Base-by-base conservation (phyloP, 1,140 invertebrate genomes). In the Drosophila punjabiensis region DNA sequence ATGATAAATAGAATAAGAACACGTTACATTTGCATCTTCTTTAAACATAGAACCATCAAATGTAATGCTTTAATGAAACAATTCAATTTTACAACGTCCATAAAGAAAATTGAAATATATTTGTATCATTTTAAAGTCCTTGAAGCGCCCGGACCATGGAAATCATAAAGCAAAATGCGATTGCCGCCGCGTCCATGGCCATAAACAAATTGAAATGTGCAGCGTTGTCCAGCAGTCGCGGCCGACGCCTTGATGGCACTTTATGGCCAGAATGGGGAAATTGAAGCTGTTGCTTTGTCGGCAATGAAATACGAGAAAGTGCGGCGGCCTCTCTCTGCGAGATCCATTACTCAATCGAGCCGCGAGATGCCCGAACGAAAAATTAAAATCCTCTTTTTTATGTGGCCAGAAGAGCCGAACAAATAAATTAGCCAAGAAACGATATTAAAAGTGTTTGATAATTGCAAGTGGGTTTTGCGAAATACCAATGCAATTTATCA, bases 121-220 rank as follows among this genome's bases (percentile, higher is more conserved):
- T 59, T 74, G 76, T 56, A 47, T 48, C 43, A 70, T 66, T 87
- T 81, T 48, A 65, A 78, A 37, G 69, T 43, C 62, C 37, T 33
- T 16, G 69, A 47, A n/a, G 52, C 33, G 30, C 53, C 60, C 64
- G 9, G 16, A 10, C 33, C 65, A 76, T 81, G 60, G 62, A 89
- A 79, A 78, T 78, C 81, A 84, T 87, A 83, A 74, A 77, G 50
- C 64, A 76, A 65, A 74, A 39, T 39, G 37, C 68, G 68, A 74
- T 53, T 43, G 71, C 56, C 37, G 68, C 35, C 37, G 68, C 35
- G 41, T 48, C 47, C 20, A 68, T 47, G 55, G 69, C 69, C 81
- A 88, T 88, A 85, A 88, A 88, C 85, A 88, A 89, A 88, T 88
- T 89, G 84, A 89, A 88, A 75, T 85, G 71, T 74, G 69, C 85